Conservation (phyloP, 2,113 vertebrate genomes). For the Athene noctua region DNA sequence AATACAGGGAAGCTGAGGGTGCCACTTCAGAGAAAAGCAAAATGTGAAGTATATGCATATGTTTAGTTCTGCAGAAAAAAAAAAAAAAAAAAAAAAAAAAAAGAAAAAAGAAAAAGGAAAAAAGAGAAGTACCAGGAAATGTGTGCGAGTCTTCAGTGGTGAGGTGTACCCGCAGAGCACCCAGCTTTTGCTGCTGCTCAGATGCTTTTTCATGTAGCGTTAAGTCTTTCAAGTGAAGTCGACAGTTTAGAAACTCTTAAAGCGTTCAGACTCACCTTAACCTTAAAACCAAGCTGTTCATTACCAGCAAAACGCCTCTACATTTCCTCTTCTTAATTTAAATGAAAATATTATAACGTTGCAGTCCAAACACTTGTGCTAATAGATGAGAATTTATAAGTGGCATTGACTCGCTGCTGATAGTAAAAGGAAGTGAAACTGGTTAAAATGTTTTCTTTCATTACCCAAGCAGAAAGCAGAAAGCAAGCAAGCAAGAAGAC, state of each 20-base stretch:
- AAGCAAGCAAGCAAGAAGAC: background rate
- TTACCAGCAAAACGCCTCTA: background rate
- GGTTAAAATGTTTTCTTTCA: background rate
- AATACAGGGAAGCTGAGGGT: accelerated
- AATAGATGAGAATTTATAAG: background rate
- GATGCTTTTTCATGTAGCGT: background rate
- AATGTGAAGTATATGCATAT: accelerated
- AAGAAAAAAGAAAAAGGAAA: background rate
- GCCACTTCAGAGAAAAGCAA: background rate
- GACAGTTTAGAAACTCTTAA: background rate
- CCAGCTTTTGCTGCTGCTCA: background rate
- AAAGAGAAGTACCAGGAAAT: background rate
- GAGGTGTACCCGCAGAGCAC: accelerated
- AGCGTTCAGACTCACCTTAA: background rate
- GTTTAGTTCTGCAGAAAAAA: background rate
- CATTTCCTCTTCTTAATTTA: background rate
- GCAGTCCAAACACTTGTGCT: background rate
- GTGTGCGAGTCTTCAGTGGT: accelerated
- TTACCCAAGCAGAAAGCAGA: background rate
- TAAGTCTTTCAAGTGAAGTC: background rate
- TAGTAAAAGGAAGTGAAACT: background rate
- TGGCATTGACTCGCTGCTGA: background rate
- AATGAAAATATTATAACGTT: background rate
- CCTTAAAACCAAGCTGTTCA: background rate
- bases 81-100: background rate